Base-by-base conservation (phyloP, 1,140 invertebrate genomes). In the Trichogramma pretiosum region DNA sequence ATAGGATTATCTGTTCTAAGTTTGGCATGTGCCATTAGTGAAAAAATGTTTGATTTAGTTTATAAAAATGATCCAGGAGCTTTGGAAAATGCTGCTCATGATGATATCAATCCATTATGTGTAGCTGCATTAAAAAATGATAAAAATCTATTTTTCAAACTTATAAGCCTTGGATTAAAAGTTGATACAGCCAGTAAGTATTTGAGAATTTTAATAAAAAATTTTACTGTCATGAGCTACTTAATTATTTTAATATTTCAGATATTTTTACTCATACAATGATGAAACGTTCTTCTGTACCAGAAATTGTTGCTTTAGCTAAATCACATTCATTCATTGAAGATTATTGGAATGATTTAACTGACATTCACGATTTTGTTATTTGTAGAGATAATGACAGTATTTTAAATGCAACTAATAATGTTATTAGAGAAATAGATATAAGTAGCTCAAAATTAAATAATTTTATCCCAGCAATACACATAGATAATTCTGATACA, bases 71-170 rank as follows among this genome's bases (percentile, higher is more conserved):
- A 58, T 47, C 64, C 67, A 41, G 23, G 45, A 19, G 59, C 59
- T 28, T 38, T 69, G 18, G 46, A 39, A 10, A 54, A 60, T 26
- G 54, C 61, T 37, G 47, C 45, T 37, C 42, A 55, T 9, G 67
- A 70, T 48, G 63, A 66, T 21, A 58, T 70, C 33, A 65, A 54
- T 52, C 68, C 68, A 21, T 40, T 70, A 18, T 68, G 66, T 35
- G 48, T 68, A 18, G 65, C 65, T 19, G 66, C 65, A n/a, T 61
- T 67, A 54, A 68, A 60, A 48, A 64, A 64, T 41, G 66, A 70
- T 47, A 63, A 62, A 45, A 18, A 54, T 14, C 45, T 68, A 17
- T 67, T 70, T 46, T 58, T 59, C 11, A 56, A 47, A 40, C 49
- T 70, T 24, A 21, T 66, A 7, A 34, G 59, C n/a, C 53, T 65